A percentile compares a stretch with the other conserved stretches of the same genome.
These are phyloP conservation scores for Styela clava DNA, from an alignment of 23 tunicate genomes.

Conservation along the genomic window DNA sequence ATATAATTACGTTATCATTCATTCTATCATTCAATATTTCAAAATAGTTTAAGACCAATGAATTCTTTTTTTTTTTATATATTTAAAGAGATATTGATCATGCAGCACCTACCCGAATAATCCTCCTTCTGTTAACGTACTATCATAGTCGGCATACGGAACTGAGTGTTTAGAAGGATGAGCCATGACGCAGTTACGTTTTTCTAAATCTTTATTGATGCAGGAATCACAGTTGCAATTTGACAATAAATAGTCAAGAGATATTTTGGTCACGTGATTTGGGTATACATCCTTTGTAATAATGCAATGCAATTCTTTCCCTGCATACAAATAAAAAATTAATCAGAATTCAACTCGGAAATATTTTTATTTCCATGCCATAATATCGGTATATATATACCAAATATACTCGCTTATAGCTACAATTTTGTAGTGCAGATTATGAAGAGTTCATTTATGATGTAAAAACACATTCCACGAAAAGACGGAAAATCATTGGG, in stretches of 20 bases:
- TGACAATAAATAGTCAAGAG: neutral
- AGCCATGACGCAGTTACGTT: neutral
- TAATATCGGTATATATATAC: no score
- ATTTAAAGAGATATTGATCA: neutral
- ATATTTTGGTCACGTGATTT: neutral
- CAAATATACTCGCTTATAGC: no score
- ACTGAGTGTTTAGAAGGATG: neutral
- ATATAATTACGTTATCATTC: no score
- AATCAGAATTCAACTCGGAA: no score
- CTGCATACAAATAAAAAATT: no score
- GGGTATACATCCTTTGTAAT: neutral
- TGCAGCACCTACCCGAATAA: neutral
- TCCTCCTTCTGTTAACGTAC: neutral
- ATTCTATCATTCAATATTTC: no score
- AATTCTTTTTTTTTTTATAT: no score
- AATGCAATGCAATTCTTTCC: neutral
- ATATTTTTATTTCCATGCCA: no score
- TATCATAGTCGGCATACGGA: neutral
- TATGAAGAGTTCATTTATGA: no score
- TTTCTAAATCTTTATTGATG: neutral
- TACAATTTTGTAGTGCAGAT: no score
- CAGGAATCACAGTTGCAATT: neutral
- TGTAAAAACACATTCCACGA: no score
- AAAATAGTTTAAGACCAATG: neutral
- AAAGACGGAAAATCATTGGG: no score